These are phyloP conservation scores for Catagonus wagneri DNA, from an alignment of 2,113 vertebrate species.

Conservation along the genomic window DNA sequence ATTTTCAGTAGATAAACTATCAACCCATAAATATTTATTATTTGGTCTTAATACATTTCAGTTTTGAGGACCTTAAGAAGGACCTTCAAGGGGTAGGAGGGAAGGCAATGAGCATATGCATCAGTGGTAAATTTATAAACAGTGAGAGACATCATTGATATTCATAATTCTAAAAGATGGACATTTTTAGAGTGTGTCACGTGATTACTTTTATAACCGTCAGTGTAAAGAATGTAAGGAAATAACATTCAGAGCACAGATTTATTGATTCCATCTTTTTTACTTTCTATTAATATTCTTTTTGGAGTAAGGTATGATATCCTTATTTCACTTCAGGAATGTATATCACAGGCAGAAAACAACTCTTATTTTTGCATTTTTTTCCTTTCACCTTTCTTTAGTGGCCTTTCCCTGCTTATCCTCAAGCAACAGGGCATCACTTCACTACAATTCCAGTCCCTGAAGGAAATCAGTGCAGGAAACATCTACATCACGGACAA, in stretches of 20 bases:
- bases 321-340: not conserved
- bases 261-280: not conserved
- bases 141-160: not conserved
- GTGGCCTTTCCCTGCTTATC: slow-evolving; percentile 97
- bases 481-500: slow-evolving; percentile 98
- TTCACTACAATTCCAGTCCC: slow-evolving; percentile 96
- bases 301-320: not conserved
- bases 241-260: not conserved
- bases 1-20: not conserved
- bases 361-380: not conserved
- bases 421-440: slow-evolving; percentile 97
- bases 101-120: not conserved
- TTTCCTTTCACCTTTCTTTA: slow-evolving; percentile 75
- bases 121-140: not conserved
- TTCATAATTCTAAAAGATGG: not conserved
- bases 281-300: not conserved
- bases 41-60: not conserved
- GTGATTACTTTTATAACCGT: not conserved
- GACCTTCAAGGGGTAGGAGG: not conserved
- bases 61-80: not conserved
- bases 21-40: not conserved
- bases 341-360: not conserved
- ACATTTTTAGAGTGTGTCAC: not conserved
- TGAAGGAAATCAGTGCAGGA: slow-evolving; percentile 97
- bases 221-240: not conserved